Conservation (phyloP, 2,888 invertebrate species). For the Trichogramma evanescens region DNA sequence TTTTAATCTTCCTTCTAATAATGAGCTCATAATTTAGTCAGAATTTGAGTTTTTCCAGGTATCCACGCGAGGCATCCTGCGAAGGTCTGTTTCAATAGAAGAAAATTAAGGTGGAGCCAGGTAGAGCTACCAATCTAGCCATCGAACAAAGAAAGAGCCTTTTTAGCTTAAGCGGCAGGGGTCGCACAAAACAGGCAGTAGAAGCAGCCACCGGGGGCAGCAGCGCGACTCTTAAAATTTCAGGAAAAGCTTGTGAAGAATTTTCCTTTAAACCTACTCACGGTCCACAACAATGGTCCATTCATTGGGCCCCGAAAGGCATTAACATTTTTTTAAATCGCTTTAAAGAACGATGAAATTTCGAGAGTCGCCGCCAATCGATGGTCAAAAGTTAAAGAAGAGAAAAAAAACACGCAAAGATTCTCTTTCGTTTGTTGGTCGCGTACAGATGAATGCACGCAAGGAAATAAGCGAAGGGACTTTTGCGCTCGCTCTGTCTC, state of each 20-base stretch:
- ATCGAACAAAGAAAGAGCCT: background rate
- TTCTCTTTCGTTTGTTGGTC: too few species aligned
- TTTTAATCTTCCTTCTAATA: too few species aligned
- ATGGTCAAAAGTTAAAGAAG: conserved; percentile 13
- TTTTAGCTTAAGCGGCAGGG: conserved; percentile 1
- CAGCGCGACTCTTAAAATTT: conserved; percentile 11
- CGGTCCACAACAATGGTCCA: background rate
- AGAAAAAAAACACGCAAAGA: background rate
- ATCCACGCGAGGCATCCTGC: conserved; percentile 8
- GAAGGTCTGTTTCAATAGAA: too few species aligned
- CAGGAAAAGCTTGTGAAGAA: conserved; percentile 42
- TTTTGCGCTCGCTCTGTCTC: too few species aligned
- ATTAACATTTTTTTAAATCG: conserved; percentile 1
- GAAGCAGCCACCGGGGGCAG: conserved; percentile 7
- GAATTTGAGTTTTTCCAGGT: background rate
- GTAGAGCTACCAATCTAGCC: too few species aligned
- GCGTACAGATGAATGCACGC: too few species aligned
- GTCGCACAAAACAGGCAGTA: background rate
- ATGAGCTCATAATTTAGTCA: too few species aligned
- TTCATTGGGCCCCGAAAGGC: background rate
- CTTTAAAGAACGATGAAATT: background rate
- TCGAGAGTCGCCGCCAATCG: background rate
- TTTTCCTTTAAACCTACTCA: conserved; percentile 28
- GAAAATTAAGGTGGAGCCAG: too few species aligned
- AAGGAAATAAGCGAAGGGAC: too few species aligned